These are phyloP conservation scores for Phoeniculus purpureus DNA, from an alignment of 2,797 vertebrate species.

Conservation along the genomic window DNA sequence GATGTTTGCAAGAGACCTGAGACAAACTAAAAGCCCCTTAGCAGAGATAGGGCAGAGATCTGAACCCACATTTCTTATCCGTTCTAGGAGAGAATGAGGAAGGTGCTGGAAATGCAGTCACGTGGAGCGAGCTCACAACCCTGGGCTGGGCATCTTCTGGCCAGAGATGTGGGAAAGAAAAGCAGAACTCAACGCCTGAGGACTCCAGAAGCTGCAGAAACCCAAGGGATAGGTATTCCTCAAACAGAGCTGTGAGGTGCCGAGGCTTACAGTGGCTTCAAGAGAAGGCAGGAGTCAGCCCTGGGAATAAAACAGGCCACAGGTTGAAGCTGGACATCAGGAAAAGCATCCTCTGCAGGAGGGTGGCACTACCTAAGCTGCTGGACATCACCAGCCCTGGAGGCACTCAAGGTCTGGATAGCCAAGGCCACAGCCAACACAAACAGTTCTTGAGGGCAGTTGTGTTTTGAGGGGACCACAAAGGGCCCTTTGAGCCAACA, in stretches of 20 bases:
- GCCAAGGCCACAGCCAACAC: background rate
- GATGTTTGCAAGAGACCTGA: background rate
- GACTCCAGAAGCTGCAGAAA: background rate
- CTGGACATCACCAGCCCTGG: background rate
- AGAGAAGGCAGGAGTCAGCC: background rate
- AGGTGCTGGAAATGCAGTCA: accelerated
- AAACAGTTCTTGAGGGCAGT: background rate
- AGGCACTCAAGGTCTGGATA: background rate
- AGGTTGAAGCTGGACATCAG: background rate
- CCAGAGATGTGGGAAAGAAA: accelerated
- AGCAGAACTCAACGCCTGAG: background rate
- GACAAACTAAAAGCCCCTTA: background rate
- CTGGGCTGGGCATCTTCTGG: background rate
- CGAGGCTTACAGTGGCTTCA: accelerated
- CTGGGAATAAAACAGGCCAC: background rate
- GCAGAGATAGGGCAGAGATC: background rate
- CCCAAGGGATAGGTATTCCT: background rate
- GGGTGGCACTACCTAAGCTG: background rate
- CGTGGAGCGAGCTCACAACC: background rate
- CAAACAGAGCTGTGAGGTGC: accelerated
- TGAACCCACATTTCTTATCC: background rate
- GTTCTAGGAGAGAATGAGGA: background rate
- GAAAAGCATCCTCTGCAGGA: background rate
- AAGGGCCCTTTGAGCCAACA: background rate
- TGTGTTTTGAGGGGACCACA: background rate